Base-by-base conservation (phyloP, 1,140 invertebrate species). In the Dinoponera quadriceps region DNA sequence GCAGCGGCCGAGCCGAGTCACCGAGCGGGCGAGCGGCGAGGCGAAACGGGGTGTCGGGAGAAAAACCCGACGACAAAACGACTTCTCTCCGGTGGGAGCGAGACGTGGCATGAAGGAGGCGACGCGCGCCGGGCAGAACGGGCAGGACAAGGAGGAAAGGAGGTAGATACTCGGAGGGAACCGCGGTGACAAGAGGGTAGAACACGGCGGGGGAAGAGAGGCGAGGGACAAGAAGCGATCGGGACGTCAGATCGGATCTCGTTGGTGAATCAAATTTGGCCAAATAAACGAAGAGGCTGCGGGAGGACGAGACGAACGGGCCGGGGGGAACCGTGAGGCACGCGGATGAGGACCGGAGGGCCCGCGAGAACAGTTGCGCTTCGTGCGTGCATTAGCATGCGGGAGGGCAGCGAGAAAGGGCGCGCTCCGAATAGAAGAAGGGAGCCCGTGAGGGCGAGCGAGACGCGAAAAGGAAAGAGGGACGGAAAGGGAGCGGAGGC, bases 341-440 rank as follows among this genome's bases (percentile, higher is more conserved):
- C 57, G 82, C 62, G 44, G 55, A 71, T 65, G 82, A 84, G 80
- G 33, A 54, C 83, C 49, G 81, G 84, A 85, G 84, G 89, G 82
- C 71, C 74, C 84, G 92, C 90, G 90, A 91, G 91, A 92, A 92
- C 91, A 91, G 92, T 92, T 92, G 91, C 89, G 90, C 87, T 91
- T 92, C 89, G 91, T 92, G 89, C 86, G 91, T 92, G 90, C 90
- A 92, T 92, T 92, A 92, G 92, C 91, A 92, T 92, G 91, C 90
- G 89, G 86, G 87, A 92, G 89, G 86, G 85, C 91, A 88, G 83
- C 78, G 77, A 88, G 65, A 82, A 85, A 82, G 81, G 84, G 83
- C 62, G 84, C 38, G 62, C 71, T 54, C 62, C 29, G 22, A 60
- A 75, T 51, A 73, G 75, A 78, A 59, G 60, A 63, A 48, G 25